Evolutionary conservation across 2,888 invertebrate species (phyloP).

Genomic region (Callosobruchus maculatus): DNA sequence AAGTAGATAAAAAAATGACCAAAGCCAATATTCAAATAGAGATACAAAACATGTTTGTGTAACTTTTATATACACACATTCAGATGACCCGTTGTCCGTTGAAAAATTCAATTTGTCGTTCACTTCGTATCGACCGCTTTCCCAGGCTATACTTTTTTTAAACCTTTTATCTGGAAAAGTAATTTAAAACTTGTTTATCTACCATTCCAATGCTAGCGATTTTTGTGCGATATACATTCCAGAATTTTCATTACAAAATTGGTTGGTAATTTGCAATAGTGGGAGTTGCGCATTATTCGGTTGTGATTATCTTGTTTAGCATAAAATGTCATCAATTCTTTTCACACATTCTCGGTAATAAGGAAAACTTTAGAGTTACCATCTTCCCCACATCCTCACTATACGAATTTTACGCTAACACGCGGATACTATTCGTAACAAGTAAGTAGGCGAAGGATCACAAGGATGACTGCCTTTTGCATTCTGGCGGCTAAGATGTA

Average conservation of each 20-base stretch:
- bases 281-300: no score
- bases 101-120: slow-evolving; percentile 6
- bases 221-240: background rate
- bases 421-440: no score
- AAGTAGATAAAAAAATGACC: slow-evolving; percentile 6
- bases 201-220: background rate
- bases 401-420: no score
- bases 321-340: no score
- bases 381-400: no score
- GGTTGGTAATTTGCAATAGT: background rate
- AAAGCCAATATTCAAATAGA: background rate
- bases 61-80: slow-evolving; percentile 1
- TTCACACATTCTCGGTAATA: no score
- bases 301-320: no score
- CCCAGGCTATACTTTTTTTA: background rate
- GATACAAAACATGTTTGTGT: slow-evolving; percentile 5
- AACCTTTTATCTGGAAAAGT: slow-evolving; percentile 1
- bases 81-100: background rate
- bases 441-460: no score
- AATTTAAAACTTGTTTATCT: slow-evolving; percentile 5
- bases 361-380: no score
- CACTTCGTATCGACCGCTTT: background rate
- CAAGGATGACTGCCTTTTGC: no score
- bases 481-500: no score
- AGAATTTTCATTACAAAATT: background rate